Conservation (phyloP, 1,140 invertebrate species). For the Dendrolimus punctatus region DNA sequence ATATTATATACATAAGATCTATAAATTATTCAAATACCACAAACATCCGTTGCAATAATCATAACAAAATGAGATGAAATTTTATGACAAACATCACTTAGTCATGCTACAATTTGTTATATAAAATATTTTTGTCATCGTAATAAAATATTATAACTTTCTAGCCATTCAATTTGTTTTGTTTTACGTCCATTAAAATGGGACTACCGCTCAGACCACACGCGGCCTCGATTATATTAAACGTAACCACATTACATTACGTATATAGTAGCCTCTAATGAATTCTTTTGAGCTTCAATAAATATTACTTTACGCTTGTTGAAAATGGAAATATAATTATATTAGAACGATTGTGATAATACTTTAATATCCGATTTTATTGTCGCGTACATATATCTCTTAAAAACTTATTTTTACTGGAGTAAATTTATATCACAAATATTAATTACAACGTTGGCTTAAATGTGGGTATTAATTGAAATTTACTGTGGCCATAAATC, state of each 20-base stretch:
- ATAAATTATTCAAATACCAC: too few relatives aligned
- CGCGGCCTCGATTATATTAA: conserved; percentile 56
- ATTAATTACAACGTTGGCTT: too few relatives aligned
- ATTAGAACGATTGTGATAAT: conserved; percentile 20
- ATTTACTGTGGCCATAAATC: too few relatives aligned
- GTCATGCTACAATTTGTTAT: conserved; percentile 12
- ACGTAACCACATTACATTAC: conserved; percentile 50
- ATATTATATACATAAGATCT: too few relatives aligned
- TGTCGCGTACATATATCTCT: not conserved
- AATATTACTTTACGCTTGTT: conserved; percentile 35
- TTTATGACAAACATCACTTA: too few relatives aligned
- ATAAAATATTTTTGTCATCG: conserved; percentile 16
- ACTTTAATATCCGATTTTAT: too few relatives aligned
- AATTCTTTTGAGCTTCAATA: conserved; percentile 36
- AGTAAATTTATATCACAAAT: too few relatives aligned
- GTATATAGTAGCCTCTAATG: conserved; percentile 37
- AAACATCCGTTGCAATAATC: too few relatives aligned
- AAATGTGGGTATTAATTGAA: too few relatives aligned
- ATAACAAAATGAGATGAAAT: too few relatives aligned
- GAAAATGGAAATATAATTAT: conserved; percentile 30
- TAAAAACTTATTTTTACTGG: too few relatives aligned
- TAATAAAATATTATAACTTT: conserved; percentile 26
- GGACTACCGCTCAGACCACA: conserved; percentile 50
- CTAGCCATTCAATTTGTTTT: conserved; percentile 38
- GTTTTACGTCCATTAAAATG: conserved; percentile 40